Base-by-base conservation (phyloP, 1,140 invertebrate species). In the Micrasema minimum region DNA sequence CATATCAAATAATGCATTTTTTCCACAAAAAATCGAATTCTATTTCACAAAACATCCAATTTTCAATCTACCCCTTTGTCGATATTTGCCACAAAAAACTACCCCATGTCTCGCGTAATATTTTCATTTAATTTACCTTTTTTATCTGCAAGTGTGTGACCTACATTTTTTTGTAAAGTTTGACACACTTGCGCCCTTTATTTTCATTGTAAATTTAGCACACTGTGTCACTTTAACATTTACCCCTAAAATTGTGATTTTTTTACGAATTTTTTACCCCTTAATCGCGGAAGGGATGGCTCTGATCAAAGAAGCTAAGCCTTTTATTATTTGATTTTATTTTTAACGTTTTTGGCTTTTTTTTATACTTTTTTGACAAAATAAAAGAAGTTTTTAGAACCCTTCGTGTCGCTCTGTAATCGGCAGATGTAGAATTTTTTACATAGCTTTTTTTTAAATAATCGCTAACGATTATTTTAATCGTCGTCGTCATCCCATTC, bases 141-240 rank as follows among this genome's bases (percentile, higher is more conserved):
- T 45, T 45, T 45, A 45, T 45, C 41, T 18, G 12, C 48, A 51
- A 51, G 48, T 51, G 48, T 20, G 10, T 51, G 48, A 51, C 48
- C 48, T 26, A 51, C 2, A 4, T 51, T 51, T 51, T 31, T 51
- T 14, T 26, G 18, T 11, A 20, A 26, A 51, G 2, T 26, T 18
- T 51, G 48, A 26, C 16, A 26, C 48, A 51, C 48, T 20, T 51
- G 48, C 48, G 16, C 48, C 48, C 48, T 51, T 51, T 51, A 51
- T 51, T 51, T 51, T 51, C 48, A 51, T 51, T 51, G 48, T 20
- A 51, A 51, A 51, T 51, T 45, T 16, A 31, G 26, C 26, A 31
- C 26, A 31, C 26, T 31, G 41, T 16, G 41, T 45, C 41, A 45
- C n/a, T n/a, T n/a, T n/a, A n/a, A n/a, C 11, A n/a, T 45, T 45